Evolutionary conservation across 2,888 invertebrate genomes (phyloP).

Genomic region (Dysmachus trigonus): DNA sequence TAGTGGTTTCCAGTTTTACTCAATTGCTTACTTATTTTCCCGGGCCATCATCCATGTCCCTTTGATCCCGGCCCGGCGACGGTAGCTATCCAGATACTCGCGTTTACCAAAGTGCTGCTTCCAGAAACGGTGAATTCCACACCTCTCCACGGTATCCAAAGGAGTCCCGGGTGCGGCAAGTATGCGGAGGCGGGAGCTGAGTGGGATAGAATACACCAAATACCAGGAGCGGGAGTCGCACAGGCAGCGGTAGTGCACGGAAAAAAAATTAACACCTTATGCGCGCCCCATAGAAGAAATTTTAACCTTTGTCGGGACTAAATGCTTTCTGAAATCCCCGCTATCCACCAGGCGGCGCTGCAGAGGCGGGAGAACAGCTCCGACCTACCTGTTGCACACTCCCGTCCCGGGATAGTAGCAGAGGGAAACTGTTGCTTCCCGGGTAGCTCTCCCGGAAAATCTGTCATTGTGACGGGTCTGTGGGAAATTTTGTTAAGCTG

Average conservation of each 20-base stretch:
- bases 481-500: slow-evolving; percentile 5
- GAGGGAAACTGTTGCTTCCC: slow-evolving; percentile 10
- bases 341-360: neutral
- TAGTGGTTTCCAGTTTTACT: neutral
- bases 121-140: neutral
- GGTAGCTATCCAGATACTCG: slow-evolving; percentile 10
- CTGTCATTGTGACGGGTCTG: neutral
- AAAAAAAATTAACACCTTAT: slow-evolving; percentile 28
- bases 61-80: neutral
- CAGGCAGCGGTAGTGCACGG: neutral
- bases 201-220: neutral
- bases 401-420: neutral
- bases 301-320: slow-evolving; percentile 22
- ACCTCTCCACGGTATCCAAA: neutral
- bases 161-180: neutral
- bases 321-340: neutral
- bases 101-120: slow-evolving; percentile 14
- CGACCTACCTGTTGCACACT: neutral
- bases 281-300: slow-evolving; percentile 15
- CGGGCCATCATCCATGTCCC: neutral
- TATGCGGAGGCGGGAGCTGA: neutral
- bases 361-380: no score
- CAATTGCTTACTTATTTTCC: neutral
- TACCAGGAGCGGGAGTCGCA: neutral
- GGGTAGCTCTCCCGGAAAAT: neutral